Conservation (phyloP, 2,888 invertebrate species). For the Rhaphigaster nebulosa region DNA sequence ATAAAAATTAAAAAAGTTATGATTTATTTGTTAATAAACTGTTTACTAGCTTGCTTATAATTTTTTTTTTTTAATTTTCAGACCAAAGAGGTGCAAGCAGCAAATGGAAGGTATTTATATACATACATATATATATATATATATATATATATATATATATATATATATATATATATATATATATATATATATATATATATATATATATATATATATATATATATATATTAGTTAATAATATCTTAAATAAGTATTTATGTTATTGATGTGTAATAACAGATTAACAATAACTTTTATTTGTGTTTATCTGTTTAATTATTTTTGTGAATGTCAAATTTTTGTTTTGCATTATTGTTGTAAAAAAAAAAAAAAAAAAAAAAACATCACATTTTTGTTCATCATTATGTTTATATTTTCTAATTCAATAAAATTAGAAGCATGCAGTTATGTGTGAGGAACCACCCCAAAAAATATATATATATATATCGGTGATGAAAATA, state of each 20-base stretch:
- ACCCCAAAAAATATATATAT: too few relatives aligned
- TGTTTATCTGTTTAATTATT: too few relatives aligned
- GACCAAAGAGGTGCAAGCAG: neutral
- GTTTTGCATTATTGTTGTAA: too few relatives aligned
- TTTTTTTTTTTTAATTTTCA: neutral
- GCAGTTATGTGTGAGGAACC: too few relatives aligned
- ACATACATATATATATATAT: neutral
- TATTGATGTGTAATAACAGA: too few relatives aligned
- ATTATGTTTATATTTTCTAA: too few relatives aligned
- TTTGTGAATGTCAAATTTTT: too few relatives aligned
- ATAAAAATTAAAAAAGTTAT: neutral
- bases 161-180: neutral
- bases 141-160: neutral
- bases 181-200: neutral
- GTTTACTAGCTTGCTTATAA: neutral
- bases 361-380: too few relatives aligned
- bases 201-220: neutral
- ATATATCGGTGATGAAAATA: too few relatives aligned
- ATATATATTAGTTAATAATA: neutral
- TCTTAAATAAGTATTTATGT: neutral
- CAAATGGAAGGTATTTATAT: neutral
- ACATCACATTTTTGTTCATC: too few relatives aligned
- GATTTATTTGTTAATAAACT: neutral
- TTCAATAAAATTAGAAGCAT: too few relatives aligned
- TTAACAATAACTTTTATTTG: too few relatives aligned